Conservation (phyloP, 2,797 vertebrate species). For the Schizothorax lantsangensis region DNA sequence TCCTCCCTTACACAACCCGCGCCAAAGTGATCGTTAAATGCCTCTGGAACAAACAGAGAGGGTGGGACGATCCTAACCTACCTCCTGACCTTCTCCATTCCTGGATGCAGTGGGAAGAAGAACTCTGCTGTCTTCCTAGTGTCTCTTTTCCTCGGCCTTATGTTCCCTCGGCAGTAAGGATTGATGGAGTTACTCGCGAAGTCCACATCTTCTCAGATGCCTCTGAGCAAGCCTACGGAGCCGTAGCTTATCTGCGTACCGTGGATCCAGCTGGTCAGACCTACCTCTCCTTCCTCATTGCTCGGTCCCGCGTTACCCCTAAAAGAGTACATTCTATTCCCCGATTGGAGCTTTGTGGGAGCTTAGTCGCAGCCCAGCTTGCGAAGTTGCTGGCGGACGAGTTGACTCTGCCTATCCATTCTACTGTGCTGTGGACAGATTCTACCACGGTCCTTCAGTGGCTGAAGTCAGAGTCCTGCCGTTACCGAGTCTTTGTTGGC, state of each 20-base stretch:
- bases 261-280: background rate
- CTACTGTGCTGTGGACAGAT: constrained; percentile 38
- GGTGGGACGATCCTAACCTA: background rate
- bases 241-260: background rate
- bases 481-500: background rate
- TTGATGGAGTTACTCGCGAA: background rate
- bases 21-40: background rate
- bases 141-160: background rate
- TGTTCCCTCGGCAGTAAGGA: background rate
- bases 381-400: background rate
- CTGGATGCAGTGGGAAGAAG: constrained; percentile 1
- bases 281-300: background rate
- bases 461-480: background rate
- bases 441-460: constrained; percentile 25
- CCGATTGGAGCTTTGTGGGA: background rate
- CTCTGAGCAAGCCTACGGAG: constrained; percentile 19
- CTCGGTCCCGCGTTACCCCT: background rate
- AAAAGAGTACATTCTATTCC: background rate
- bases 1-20: background rate
- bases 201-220: background rate
- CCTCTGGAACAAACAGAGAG: background rate
- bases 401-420: background rate
- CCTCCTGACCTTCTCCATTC: background rate
- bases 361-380: background rate
- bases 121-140: background rate